A percentile compares a stretch with the other conserved stretches of the same genome.
Evolutionary conservation across 2,797 vertebrate genomes (phyloP).

Genomic region (Phaenicophaeus curvirostris): DNA sequence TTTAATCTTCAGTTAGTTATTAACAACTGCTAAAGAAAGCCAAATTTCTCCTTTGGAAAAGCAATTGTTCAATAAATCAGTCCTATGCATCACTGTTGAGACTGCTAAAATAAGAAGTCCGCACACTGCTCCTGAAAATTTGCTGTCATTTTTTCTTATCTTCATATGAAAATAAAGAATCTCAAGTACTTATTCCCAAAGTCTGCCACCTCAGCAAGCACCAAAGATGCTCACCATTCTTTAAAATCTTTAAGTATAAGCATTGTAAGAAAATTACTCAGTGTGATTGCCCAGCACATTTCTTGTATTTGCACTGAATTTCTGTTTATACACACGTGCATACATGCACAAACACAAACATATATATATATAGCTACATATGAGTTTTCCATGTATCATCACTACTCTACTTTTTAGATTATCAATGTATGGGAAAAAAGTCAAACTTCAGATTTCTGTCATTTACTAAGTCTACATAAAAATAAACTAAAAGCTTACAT

Average conservation of each 20-base stretch:
- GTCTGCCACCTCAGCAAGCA: not conserved
- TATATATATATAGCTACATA: not conserved
- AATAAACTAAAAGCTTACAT: not conserved
- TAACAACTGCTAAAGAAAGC: not conserved
- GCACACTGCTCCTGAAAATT: not conserved
- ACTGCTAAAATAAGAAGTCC: not conserved
- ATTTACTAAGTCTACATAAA: not conserved
- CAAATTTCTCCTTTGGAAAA: not conserved
- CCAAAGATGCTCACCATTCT: not conserved
- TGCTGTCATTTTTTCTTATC: not conserved
- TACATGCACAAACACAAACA: not conserved
- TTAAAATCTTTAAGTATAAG: not conserved
- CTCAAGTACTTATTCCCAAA: not conserved
- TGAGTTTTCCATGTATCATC: not conserved
- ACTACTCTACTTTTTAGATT: not conserved
- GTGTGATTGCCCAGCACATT: not conserved
- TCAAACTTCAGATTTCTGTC: not conserved
- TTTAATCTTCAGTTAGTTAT: not conserved
- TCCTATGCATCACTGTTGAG: not conserved
- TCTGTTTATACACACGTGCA: not conserved
- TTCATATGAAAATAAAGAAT: not conserved
- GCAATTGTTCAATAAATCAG: not conserved
- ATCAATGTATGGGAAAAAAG: not conserved
- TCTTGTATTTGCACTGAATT: not conserved
- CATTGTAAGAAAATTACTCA: not conserved